Percentiles rank a stretch among this genome's conserved stretches.
Conservation (phyloP, 2,113 vertebrate genomes). For the Tyrannus savana region DNA sequence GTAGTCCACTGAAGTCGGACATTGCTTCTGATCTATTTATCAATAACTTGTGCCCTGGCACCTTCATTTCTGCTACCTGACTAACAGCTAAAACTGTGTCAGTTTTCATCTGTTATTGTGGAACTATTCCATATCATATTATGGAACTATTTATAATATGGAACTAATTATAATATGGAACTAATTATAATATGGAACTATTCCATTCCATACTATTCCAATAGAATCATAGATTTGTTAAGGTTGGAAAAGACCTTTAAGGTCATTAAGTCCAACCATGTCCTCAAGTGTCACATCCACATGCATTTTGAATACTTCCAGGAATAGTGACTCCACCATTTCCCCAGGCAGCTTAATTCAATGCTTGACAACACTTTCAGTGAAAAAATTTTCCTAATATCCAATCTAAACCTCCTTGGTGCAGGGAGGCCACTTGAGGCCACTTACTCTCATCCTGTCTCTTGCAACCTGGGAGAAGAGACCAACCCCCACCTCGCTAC, state of each 20-base stretch:
- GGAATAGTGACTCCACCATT: neutral
- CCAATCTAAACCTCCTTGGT: neutral
- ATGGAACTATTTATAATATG: too few relatives aligned
- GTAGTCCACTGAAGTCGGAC: neutral
- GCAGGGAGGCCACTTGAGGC: neutral
- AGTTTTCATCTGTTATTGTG: neutral
- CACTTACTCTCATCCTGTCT: neutral
- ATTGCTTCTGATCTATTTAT: neutral
- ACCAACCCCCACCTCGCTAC: accelerated
- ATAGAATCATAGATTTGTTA: neutral
- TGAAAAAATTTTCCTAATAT: neutral
- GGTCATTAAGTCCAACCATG: neutral
- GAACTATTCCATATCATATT: neutral
- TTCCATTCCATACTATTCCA: neutral
- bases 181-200: neutral
- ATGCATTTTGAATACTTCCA: neutral
- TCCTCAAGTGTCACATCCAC: neutral
- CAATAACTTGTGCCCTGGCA: neutral
- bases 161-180: too few relatives aligned
- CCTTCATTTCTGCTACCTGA: neutral
- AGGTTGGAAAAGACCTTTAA: neutral
- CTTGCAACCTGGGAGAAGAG: neutral
- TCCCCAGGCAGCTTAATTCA: neutral
- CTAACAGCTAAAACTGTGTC: neutral
- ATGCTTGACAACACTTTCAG: neutral